Evolutionary conservation across 2,888 invertebrate genomes (phyloP), one percentile per base, ranked within the genome.

Genomic region (Drosophila villosipedis): DNA sequence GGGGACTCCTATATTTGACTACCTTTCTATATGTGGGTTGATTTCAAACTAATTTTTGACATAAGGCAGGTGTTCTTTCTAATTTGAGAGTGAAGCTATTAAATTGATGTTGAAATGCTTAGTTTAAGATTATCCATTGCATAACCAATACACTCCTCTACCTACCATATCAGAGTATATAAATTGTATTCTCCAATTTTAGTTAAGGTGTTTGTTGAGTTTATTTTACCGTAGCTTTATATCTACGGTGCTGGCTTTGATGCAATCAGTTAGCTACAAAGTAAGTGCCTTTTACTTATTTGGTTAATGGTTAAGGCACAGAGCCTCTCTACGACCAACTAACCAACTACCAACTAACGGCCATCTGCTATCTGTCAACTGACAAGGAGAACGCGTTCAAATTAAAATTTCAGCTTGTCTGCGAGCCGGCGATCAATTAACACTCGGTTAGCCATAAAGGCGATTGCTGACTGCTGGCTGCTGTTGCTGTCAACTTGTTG

Each of bases 351-450:
- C 10, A 10, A 4, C 41, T 22, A 43, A 28, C 33, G 33, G 25
- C 10, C 41, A 31, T 22, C n/a, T 35, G 31, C 41, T 37, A 49
- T 39, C 67, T 66, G 67, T 69, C 59, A 41, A 41, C 39, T 35
- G 31, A 54, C 37, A 59, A 66, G 50, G 50, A 65, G 30, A 60
- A 65, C 47, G 14, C 58, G 55, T 47, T 67, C 63, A 41, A 71
- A 82, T 72, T 78, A 67, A 73, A 80, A 76, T 73, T 83, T 75
- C 70, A 82, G 76, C 53, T 73, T 71, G 58, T 54, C 64, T 60
- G 14, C 12, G 54, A 25, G 61, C 68, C 66, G 37, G 62, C 59
- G 68, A 84, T 84, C 88, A 84, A 88, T 80, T 80, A 81, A 77
- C 80, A 80, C 86, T 57, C 63, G 50, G 57, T 39, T 31, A 22